Conservation (phyloP, 1,140 invertebrate species). For the Coptotermes formosanus region DNA sequence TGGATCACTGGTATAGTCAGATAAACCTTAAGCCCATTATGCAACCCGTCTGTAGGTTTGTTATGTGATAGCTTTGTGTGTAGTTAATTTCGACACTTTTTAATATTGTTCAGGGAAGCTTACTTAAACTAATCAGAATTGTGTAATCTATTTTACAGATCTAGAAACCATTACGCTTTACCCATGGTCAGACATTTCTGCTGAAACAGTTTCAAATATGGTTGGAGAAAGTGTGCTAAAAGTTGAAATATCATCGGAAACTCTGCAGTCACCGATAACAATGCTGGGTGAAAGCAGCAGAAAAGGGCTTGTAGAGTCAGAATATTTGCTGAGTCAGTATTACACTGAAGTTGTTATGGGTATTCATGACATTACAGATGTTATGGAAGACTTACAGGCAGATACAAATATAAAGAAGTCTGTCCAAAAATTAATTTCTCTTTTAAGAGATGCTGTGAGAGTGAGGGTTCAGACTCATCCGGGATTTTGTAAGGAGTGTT, state of each 20-base stretch:
- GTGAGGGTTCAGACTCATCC: conserved; percentile 63
- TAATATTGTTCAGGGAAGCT: no score
- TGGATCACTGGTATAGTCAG: no score
- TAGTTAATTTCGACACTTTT: no score
- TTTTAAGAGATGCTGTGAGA: conserved; percentile 63
- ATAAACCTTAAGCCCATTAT: no score
- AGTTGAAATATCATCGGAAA: not conserved
- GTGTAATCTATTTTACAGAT: not conserved
- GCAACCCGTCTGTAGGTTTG: no score
- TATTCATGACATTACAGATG: not conserved
- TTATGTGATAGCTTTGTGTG: no score
- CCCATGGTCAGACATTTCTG: conserved; percentile 29
- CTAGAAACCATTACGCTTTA: not conserved
- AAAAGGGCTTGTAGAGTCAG: not conserved
- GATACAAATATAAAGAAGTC: conserved; percentile 45
- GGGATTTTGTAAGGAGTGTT: conserved; percentile 64
- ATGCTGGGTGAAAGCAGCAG: not conserved
- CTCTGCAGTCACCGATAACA: not conserved
- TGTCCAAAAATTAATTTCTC: conserved; percentile 51
- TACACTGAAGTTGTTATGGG: conserved; percentile 42
- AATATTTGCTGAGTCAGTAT: not conserved
- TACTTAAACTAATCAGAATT: no score
- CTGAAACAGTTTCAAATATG: not conserved
- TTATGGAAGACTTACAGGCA: conserved; percentile 42
- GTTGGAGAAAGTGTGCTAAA: not conserved